These are phyloP conservation scores for Coendou prehensilis DNA, from an alignment of 2,797 vertebrate genomes.

Conservation along the genomic window DNA sequence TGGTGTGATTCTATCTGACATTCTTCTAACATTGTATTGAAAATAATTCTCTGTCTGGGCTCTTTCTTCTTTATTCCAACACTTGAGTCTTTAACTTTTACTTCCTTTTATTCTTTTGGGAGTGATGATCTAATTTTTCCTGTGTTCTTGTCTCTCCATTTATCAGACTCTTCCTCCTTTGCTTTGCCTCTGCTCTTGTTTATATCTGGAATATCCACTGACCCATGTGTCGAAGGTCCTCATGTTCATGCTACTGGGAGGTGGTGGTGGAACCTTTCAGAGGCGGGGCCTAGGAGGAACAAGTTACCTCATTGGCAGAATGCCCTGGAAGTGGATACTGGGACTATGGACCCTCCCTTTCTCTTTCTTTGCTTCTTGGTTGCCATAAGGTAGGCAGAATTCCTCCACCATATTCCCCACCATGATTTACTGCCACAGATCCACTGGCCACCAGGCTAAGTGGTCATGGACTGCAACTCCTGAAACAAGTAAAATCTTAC, in stretches of 20 bases:
- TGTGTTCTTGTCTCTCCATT: not conserved
- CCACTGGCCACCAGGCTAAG: not conserved
- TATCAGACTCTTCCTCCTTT: fast-evolving
- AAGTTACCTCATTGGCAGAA: not conserved
- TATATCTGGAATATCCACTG: not conserved
- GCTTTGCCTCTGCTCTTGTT: not conserved
- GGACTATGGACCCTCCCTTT: not conserved
- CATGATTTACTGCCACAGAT: not conserved
- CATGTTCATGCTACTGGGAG: not conserved
- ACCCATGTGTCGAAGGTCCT: not conserved
- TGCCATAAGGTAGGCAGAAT: not conserved
- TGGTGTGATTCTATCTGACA: not conserved
- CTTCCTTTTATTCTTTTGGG: not conserved
- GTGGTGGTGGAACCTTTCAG: not conserved
- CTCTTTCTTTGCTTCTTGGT: not conserved
- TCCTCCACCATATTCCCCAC: not conserved
- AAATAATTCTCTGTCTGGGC: not conserved
- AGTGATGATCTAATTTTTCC: not conserved
- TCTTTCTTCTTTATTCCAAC: not conserved
- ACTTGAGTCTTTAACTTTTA: not conserved
- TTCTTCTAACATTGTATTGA: not conserved
- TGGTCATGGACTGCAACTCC: not conserved
- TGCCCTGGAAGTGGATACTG: not conserved
- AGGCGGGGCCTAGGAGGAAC: not conserved
- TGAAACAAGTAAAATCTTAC: not conserved